Percentiles rank a stretch among this genome's conserved stretches.
phyloP scores from a whole-genome alignment of 2,888 invertebrate species.

The Diaprepes abbreviatus region DNA sequence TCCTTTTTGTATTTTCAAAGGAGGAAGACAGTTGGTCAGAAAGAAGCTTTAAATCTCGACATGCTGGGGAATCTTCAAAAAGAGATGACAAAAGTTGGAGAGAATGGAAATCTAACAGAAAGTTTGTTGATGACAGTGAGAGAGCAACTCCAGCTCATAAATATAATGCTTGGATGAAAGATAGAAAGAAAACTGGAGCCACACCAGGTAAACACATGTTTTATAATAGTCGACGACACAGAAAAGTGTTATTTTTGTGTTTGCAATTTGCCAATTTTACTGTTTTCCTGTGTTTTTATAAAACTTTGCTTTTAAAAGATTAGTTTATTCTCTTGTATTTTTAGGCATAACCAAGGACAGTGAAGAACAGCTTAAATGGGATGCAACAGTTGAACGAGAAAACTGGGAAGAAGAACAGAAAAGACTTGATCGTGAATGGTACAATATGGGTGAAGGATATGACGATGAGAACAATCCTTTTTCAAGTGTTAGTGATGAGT shows the following conservation, averaged over 20 bases:
- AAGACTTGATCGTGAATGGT: conserved; percentile 96
- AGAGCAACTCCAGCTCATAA: conserved; percentile 91
- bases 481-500: conserved; percentile 89
- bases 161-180: conserved; percentile 83
- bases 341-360: conserved; percentile 29
- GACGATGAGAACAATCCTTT: conserved; percentile 96
- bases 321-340: background rate
- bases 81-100: conserved; percentile 39
- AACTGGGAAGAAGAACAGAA: conserved; percentile 94
- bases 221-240: no score
- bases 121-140: conserved; percentile 77
- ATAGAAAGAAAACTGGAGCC: conserved; percentile 76
- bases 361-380: conserved; percentile 73
- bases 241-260: no score
- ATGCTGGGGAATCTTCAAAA: conserved; percentile 16
- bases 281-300: no score
- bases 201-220: conserved; percentile 71
- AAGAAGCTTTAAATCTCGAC: conserved; percentile 48
- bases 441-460: conserved; percentile 94
- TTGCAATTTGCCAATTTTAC: no score
- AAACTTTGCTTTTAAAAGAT: background rate
- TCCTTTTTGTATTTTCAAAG: conserved; percentile 3
- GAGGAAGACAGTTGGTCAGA: conserved; percentile 63
- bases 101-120: conserved; percentile 50
- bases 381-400: conserved; percentile 79